A percentile compares a stretch with the other conserved stretches of the same genome.
These are phyloP conservation scores for Callipepla squamata DNA, from an alignment of 2,113 vertebrate species.

Conservation along the genomic window DNA sequence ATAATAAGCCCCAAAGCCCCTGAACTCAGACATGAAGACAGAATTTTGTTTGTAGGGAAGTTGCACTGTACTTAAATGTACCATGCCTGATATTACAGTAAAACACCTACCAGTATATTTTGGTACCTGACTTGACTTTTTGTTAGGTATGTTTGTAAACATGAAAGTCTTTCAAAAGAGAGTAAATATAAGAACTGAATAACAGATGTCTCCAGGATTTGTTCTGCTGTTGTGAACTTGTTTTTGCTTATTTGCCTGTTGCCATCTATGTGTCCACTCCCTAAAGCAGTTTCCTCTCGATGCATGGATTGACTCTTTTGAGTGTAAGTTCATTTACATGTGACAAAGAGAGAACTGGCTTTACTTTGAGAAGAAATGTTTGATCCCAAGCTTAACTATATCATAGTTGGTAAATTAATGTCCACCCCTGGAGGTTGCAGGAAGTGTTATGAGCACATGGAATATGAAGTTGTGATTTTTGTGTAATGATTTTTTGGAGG, in stretches of 20 bases:
- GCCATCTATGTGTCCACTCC: not conserved
- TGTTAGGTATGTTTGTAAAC: not conserved
- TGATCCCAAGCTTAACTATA: not conserved
- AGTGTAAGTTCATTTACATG: not conserved
- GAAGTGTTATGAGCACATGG: rapidly evolving
- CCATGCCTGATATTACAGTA: not conserved
- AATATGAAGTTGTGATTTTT: not conserved
- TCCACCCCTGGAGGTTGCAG: not conserved
- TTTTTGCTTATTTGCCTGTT: not conserved
- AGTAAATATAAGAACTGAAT: not conserved
- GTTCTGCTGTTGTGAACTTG: not conserved
- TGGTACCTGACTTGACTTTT: not conserved
- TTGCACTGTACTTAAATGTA: not conserved
- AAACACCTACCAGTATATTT: not conserved
- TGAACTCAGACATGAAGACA: not conserved
- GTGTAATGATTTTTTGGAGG: not conserved
- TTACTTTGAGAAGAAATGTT: not conserved
- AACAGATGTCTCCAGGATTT: not conserved
- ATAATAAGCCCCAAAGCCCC: not conserved
- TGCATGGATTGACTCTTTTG: not conserved
- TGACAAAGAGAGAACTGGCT: not conserved
- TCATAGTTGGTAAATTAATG: not conserved
- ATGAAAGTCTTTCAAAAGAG: not conserved
- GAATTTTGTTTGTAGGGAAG: not conserved
- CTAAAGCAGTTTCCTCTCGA: not conserved